These are phyloP conservation scores for Aphidius gifuensis DNA, from an alignment of 1,140 invertebrate genomes.

Conservation along the genomic window DNA sequence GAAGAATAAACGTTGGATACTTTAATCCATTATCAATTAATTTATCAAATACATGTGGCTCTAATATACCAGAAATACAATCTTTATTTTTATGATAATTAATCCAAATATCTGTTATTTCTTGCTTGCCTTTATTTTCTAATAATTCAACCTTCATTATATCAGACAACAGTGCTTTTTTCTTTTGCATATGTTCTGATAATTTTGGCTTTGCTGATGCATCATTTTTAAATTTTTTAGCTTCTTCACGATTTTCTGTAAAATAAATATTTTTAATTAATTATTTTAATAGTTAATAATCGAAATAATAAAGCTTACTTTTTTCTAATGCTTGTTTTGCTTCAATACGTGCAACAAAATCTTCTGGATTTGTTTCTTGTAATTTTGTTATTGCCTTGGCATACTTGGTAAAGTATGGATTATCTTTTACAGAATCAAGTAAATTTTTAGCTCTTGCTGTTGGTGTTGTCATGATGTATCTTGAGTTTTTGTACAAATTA, in stretches of 20 bases:
- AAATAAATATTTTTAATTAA: not conserved
- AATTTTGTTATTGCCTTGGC: conserved; percentile 71
- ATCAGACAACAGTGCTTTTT: conserved; percentile 57
- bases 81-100: conserved; percentile 78
- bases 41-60: conserved; percentile 59
- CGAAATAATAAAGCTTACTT: not conserved
- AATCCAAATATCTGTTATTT: conserved; percentile 77
- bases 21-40: conserved; percentile 60
- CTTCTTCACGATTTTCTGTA: conserved; percentile 14
- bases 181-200: conserved; percentile 47
- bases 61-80: conserved; percentile 68
- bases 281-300: too few species aligned
- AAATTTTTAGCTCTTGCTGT: conserved; percentile 55
- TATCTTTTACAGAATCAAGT: conserved; percentile 65
- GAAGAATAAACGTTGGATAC: conserved; percentile 75
- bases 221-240: conserved; percentile 12
- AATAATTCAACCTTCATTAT: conserved; percentile 81
- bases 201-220: conserved; percentile 51
- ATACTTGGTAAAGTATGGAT: conserved; percentile 83
- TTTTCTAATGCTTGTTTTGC: conserved; percentile 52
- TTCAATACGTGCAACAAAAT: conserved; percentile 69
- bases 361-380: conserved; percentile 72
- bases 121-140: conserved; percentile 67
- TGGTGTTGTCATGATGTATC: conserved; percentile 57
- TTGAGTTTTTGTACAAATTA: conserved; percentile 21